Evolutionary conservation across 2,888 invertebrate genomes (phyloP).

Genomic region (Scelioninae gen. 1): DNA sequence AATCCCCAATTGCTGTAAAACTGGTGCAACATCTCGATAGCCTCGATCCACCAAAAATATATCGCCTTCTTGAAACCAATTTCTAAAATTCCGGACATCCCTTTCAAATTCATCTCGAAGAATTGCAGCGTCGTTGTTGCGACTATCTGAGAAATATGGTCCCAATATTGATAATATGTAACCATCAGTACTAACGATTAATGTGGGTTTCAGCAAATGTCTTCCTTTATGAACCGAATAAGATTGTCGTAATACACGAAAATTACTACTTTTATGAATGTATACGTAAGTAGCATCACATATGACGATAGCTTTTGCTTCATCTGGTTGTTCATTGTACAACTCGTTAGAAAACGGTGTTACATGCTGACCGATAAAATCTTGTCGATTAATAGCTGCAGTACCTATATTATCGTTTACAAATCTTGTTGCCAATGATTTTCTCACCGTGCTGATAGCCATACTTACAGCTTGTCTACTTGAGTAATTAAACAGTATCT

Average conservation of each 20-base stretch:
- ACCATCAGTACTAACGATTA: conserved; percentile 27
- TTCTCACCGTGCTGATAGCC: neutral
- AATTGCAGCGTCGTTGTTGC: conserved; percentile 61
- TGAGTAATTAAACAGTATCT: conserved; percentile 31
- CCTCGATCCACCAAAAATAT: conserved; percentile 52
- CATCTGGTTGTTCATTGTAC: conserved; percentile 34
- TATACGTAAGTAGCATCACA: conserved; percentile 28
- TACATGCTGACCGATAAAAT: conserved; percentile 33
- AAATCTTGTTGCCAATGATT: conserved; percentile 24
- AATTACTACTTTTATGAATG: conserved; percentile 21
- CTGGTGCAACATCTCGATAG: conserved; percentile 47
- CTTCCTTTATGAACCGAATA: conserved; percentile 18
- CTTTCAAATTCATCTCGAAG: conserved; percentile 28
- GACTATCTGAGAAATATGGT: conserved; percentile 29
- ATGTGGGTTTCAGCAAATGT: conserved; percentile 15
- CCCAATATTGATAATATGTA: conserved; percentile 27
- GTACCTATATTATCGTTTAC: conserved; percentile 36
- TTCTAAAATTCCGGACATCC: conserved; percentile 21
- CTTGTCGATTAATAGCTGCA: conserved; percentile 4
- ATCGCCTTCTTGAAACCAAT: conserved; percentile 52
- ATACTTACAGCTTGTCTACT: conserved; percentile 38
- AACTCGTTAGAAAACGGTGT: conserved; percentile 30
- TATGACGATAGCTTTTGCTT: conserved; percentile 15
- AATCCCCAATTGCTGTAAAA: conserved; percentile 25
- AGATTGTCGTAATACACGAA: conserved; percentile 16